Evolutionary conservation across 2,888 invertebrate genomes (phyloP), one percentile per base, ranked within the genome.

Genomic region (Chrysina gloriosa): DNA sequence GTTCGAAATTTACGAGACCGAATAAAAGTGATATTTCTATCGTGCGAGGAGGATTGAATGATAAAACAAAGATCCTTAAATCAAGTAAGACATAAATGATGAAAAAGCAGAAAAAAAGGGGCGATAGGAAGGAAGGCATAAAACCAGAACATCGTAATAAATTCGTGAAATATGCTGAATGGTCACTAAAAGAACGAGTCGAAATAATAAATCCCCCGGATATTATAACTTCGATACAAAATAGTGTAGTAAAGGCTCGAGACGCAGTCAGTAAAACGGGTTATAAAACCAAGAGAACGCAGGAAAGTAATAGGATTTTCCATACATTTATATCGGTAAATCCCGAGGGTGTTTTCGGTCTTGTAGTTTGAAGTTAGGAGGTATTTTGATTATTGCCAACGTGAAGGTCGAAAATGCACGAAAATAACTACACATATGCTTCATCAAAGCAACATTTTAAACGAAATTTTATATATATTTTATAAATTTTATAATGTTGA

Each of bases 41-140:
- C 3, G 25, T 19, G 16, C 16, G 48, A 39, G 16, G 39, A 52
- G 31, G 52, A 52, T 52, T 29, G 52, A 34, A 31, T 31, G 42
- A 61, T 42, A 61, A 61, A 61, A 42, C 23, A 64, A 52, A 56
- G 67, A 68, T 63, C 70, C 58, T 67, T 67, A 70, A 70, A 72
- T 70, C 73, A 71, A 75, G 75, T 75, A 75, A 75, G 75, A 74
- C 75, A 77, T 75, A 77, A 78, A 74, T 73, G 77, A 76, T 78
- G 78, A 77, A 75, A 72, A 74, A 71, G 75, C 77, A 77, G 75
- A 77, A 77, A 70, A 76, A 65, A 65, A 31, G 58, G 48, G 34
- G 31, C n/a, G n/a, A 56, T 48, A 16, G 42, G 58, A 42, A 54
- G 47, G 54, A 27, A 27, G 14, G n/a, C 27, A 67, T 67, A 68